Conservation (phyloP, 2,888 invertebrate genomes). For the Megalurothrips usitatus region DNA sequence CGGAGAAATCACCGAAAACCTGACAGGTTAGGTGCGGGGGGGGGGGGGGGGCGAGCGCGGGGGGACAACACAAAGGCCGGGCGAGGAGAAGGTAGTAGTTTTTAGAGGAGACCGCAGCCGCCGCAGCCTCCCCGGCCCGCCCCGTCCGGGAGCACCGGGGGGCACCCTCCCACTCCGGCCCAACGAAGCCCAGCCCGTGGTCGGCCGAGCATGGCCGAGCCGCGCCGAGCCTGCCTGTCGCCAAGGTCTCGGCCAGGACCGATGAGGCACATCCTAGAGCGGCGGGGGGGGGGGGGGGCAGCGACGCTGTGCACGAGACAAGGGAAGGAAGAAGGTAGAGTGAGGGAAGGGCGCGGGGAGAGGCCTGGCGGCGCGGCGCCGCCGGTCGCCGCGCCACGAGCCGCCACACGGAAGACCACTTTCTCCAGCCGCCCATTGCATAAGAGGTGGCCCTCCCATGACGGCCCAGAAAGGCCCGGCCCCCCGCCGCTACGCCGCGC, state of each 20-base stretch:
- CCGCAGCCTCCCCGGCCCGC: no score
- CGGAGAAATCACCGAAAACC: no score
- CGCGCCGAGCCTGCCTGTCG: background rate
- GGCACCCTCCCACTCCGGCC: no score
- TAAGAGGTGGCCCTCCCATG: background rate
- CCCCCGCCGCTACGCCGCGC: background rate
- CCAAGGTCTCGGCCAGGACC: background rate
- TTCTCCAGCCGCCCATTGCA: slow-evolving; percentile 9
- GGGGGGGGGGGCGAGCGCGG: no score
- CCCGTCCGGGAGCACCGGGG: no score
- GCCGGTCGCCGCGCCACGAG: background rate
- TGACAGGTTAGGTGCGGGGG: no score
- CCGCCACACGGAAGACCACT: slow-evolving; percentile 17
- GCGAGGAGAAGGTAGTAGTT: no score
- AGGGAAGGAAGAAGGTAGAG: background rate
- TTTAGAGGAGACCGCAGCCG: no score
- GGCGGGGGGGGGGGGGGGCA: background rate
- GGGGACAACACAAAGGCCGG: no score
- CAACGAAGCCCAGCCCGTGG: no score
- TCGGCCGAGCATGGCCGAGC: no score
- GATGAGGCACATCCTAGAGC: background rate
- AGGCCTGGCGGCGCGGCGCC: background rate
- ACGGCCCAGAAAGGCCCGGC: background rate
- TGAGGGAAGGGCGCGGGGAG: background rate
- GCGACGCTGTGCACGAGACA: background rate